Conservation (phyloP, 1,140 invertebrate genomes). For the Drosophila truncata region DNA sequence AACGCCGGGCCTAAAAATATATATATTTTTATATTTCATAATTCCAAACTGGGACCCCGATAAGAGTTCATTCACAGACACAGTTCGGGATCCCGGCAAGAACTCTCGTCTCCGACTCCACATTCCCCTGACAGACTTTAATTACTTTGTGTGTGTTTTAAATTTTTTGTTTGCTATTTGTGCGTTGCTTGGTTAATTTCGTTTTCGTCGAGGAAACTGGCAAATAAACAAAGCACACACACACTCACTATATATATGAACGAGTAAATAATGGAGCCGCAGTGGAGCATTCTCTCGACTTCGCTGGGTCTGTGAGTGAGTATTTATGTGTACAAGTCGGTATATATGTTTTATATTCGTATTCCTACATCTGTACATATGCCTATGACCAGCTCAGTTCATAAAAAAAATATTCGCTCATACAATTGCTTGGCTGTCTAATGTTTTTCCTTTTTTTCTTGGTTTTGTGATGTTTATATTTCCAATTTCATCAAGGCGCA, state of each 20-base stretch:
- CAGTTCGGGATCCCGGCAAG: slow-evolving; percentile 10
- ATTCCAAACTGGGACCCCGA: slow-evolving; percentile 54
- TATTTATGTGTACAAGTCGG: slow-evolving; percentile 14
- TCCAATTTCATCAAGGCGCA: slow-evolving; percentile 68
- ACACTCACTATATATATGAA: slow-evolving; percentile 32
- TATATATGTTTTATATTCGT: slow-evolving; percentile 8
- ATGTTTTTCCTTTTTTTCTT: slow-evolving; percentile 47
- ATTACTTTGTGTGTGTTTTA: slow-evolving; percentile 39
- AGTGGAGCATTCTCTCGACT: slow-evolving; percentile 58
- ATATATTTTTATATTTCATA: slow-evolving; percentile 68
- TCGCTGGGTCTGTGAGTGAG: slow-evolving; percentile 18
- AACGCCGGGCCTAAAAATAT: slow-evolving; percentile 32
- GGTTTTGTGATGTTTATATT: slow-evolving; percentile 73
- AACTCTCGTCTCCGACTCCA: neutral
- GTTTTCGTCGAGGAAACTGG: slow-evolving; percentile 66
- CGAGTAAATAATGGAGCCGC: slow-evolving; percentile 66
- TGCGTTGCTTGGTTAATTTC: slow-evolving; percentile 71
- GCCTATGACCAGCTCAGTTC: slow-evolving; percentile 47
- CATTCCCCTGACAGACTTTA: slow-evolving; percentile 7
- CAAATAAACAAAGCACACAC: slow-evolving; percentile 78
- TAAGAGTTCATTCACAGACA: slow-evolving; percentile 82
- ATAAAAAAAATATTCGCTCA: slow-evolving; percentile 68
- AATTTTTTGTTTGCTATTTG: slow-evolving; percentile 56
- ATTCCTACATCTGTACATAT: slow-evolving; percentile 11
- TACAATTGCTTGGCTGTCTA: slow-evolving; percentile 47